Evolutionary conservation across 2,113 vertebrate genomes (phyloP).

Genomic region (Cynoglossus semilaevis): DNA sequence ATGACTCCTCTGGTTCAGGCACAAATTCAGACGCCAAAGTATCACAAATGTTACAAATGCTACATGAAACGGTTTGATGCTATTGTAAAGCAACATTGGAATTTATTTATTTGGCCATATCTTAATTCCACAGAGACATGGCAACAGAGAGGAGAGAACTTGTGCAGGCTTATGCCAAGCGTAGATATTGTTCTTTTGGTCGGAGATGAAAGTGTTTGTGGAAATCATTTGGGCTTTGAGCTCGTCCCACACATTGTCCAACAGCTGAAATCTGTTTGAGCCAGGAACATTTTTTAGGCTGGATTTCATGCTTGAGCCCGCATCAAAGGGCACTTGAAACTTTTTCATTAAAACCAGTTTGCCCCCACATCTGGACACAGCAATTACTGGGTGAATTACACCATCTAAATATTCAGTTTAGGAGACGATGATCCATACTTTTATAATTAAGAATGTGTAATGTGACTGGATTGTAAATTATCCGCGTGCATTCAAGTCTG

Average conservation of each 20-base stretch:
- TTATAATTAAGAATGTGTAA: slow-evolving; percentile 25
- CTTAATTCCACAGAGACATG: slow-evolving; percentile 26
- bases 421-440: slow-evolving; percentile 30
- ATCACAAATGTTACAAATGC: slow-evolving; percentile 44
- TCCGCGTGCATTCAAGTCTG: background rate
- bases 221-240: slow-evolving; percentile 59
- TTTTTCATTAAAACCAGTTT: slow-evolving; percentile 42
- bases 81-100: slow-evolving; percentile 39
- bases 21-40: slow-evolving; percentile 60
- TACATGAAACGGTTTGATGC: slow-evolving; percentile 39
- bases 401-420: slow-evolving; percentile 30
- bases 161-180: slow-evolving; percentile 40
- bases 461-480: background rate
- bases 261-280: slow-evolving; percentile 64
- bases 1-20: slow-evolving; percentile 71
- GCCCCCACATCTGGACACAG: slow-evolving; percentile 63
- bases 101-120: slow-evolving; percentile 9
- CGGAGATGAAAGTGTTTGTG: slow-evolving; percentile 67
- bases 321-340: slow-evolving; percentile 59
- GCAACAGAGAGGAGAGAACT: slow-evolving; percentile 42
- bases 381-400: slow-evolving; percentile 49
- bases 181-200: slow-evolving; percentile 62
- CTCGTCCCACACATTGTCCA: slow-evolving; percentile 62
- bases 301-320: slow-evolving; percentile 54
- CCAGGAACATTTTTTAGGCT: slow-evolving; percentile 57